Evolutionary conservation across 1,140 invertebrate species (phyloP).

Genomic region (Archivesica marissinica): DNA sequence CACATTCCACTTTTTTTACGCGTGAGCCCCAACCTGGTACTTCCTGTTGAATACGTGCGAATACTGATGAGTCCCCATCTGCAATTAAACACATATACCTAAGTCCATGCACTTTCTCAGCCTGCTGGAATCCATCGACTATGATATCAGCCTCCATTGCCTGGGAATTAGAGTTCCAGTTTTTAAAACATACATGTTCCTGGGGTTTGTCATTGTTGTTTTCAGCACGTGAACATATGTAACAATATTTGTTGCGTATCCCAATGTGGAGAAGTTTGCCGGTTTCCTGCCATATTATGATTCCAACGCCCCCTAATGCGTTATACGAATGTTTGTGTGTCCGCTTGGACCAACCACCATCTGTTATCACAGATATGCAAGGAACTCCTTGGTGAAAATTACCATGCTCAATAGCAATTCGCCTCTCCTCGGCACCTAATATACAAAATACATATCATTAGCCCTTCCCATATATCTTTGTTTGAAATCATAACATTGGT

Average conservation of each 20-base stretch:
- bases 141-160: too few species aligned
- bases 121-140: not conserved
- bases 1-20: conserved; percentile 78
- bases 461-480: too few species aligned
- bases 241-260: conserved; percentile 82
- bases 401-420: not conserved
- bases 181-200: conserved; percentile 77
- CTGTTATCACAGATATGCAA: conserved; percentile 48
- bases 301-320: conserved; percentile 66
- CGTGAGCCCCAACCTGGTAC: conserved; percentile 64
- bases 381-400: conserved; percentile 43
- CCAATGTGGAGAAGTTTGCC: conserved; percentile 81
- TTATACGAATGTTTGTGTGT: conserved; percentile 57
- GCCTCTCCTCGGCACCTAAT: not conserved
- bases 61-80: not conserved
- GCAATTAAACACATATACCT: conserved; percentile 71
- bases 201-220: conserved; percentile 60
- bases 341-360: conserved; percentile 61
- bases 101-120: conserved; percentile 75
- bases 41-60: conserved; percentile 61
- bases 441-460: not conserved
- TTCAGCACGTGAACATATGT: conserved; percentile 68
- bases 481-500: too few species aligned
- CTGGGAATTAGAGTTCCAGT: not conserved
- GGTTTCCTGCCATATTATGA: conserved; percentile 80